phyloP scores from a whole-genome alignment of 2,888 invertebrate genomes.

The Acanthosoma haemorrhoidale region DNA sequence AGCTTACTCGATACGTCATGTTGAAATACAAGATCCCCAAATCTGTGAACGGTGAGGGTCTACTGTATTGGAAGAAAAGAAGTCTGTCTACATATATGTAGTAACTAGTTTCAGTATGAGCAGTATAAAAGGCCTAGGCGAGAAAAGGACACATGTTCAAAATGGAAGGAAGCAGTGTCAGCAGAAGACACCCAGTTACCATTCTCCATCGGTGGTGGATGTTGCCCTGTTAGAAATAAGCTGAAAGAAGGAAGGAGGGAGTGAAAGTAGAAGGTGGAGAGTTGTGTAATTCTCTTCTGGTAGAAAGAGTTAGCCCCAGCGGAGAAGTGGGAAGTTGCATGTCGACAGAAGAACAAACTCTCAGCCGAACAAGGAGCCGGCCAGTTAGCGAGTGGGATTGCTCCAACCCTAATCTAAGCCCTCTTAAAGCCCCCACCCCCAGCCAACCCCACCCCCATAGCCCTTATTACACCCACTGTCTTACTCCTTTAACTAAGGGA shows the following conservation, averaged over 20 bases:
- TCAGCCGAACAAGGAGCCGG: background rate
- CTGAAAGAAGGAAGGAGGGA: background rate
- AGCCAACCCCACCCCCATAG: background rate
- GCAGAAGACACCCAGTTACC: too few species aligned
- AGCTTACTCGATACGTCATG: too few species aligned
- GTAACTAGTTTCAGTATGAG: too few species aligned
- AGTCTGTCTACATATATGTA: too few species aligned
- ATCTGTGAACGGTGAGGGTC: too few species aligned
- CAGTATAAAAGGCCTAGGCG: background rate
- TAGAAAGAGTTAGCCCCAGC: background rate
- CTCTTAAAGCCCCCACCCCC: background rate
- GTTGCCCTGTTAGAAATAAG: background rate
- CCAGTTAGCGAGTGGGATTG: too few species aligned
- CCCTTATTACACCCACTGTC: background rate
- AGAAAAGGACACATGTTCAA: background rate
- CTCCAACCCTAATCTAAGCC: background rate
- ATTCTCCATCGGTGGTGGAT: background rate
- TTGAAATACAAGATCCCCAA: too few species aligned
- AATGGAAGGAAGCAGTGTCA: background rate
- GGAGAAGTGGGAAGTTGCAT: background rate
- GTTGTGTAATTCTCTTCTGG: background rate
- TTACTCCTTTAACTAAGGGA: background rate
- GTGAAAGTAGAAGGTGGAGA: background rate
- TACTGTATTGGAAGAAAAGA: too few species aligned
- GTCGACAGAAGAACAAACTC: background rate